phyloP scores from a whole-genome alignment of 1,140 invertebrate species.

The Drosophila equinoxialis region DNA sequence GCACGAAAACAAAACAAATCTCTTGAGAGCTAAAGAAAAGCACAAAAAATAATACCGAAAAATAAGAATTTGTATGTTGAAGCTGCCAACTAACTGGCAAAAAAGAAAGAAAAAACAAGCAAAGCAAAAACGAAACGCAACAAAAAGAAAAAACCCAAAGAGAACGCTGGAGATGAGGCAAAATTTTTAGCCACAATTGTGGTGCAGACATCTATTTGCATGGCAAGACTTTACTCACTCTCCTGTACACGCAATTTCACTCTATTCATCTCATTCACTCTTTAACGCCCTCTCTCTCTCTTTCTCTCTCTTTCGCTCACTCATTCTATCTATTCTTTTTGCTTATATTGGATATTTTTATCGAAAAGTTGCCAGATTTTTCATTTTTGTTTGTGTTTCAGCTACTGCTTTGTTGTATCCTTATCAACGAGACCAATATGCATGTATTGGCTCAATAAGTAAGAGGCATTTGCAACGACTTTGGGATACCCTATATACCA shows the following conservation, averaged over 20 bases:
- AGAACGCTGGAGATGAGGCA: slow-evolving; percentile 13
- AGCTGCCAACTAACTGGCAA: slow-evolving; percentile 7
- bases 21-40: slow-evolving; percentile 56
- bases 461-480: not conserved
- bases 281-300: not conserved
- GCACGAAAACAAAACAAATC: slow-evolving; percentile 76
- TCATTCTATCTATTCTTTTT: slow-evolving; percentile 24
- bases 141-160: slow-evolving; percentile 15
- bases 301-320: not conserved
- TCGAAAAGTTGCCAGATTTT: slow-evolving; percentile 23
- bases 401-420: slow-evolving; percentile 32
- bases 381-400: slow-evolving; percentile 10
- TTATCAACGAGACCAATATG: slow-evolving; percentile 45
- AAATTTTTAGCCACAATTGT: slow-evolving; percentile 58
- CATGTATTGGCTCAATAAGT: not conserved
- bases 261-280: not conserved
- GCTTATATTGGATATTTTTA: slow-evolving; percentile 38
- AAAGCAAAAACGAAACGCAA: slow-evolving; percentile 18
- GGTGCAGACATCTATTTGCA: slow-evolving; percentile 44
- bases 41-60: slow-evolving; percentile 21
- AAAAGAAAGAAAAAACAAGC: slow-evolving; percentile 12
- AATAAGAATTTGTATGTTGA: slow-evolving; percentile 38
- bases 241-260: not conserved
- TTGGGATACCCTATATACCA: not conserved
- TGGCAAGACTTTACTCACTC: slow-evolving; percentile 5